Base-by-base conservation (phyloP, 2,888 invertebrate species). In the Leucophenga maculata region DNA sequence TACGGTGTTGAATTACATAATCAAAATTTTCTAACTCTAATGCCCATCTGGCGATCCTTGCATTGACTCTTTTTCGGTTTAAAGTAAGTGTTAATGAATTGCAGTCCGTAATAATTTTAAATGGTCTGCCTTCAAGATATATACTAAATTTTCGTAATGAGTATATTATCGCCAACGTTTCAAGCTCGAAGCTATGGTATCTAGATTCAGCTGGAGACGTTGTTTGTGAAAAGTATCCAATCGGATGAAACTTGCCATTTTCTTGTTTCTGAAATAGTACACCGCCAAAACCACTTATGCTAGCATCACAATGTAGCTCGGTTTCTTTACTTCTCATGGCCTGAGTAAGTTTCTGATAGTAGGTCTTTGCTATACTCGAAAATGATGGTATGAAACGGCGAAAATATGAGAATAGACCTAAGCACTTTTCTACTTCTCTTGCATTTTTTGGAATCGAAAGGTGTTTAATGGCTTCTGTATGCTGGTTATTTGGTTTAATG, bases 101-200 rank as follows among this genome's bases (percentile, higher is more conserved):
- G 26, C 26, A 26, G 26, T 26, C 26, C 26, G 3, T 26, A 26
- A 4, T 26, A 26, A 26, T n/a, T n/a, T n/a, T n/a, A n/a, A n/a
- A n/a, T n/a, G n/a, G n/a, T n/a, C 18, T 69, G 6, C 26, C 32
- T 32, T 65, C 50, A 14, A 65, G 26, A 31, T 65, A 50, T 14
- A 65, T 39, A 22, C 16, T 52, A 11, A 52, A 65, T 18, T 55
- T 32, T 6, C 50, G 32, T 39, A 69, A 16, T 1, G 65, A 52
- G 22, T 69, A 65, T 16, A 69, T 48, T 11, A 69, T 65, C 14
- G 64, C 55, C 26, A 68, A 48, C 9, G 65, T 69, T 32, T 57
- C 65, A 18, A 69, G 20, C 31, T 65, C 65, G 18, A 59, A 69
- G 11, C 50, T 65, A 16, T 65, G 50, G 16, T 59, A 66, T 66